Evolutionary conservation across 2,113 vertebrate genomes (phyloP).

Genomic region (Vulpes lagopus): DNA sequence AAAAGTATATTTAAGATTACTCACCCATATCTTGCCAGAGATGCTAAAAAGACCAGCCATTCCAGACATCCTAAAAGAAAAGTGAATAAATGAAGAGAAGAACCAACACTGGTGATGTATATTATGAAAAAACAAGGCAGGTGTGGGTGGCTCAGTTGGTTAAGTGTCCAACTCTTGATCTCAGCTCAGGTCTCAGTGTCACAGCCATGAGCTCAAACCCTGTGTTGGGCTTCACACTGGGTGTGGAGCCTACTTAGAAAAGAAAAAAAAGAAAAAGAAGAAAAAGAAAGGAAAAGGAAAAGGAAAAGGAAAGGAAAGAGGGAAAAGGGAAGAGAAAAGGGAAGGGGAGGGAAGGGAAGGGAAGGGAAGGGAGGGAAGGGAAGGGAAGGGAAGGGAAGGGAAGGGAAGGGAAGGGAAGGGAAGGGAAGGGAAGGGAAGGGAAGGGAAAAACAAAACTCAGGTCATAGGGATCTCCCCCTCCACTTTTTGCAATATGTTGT

Average conservation of each 20-base stretch:
- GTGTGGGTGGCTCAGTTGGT: not conserved
- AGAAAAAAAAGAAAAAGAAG: not conserved
- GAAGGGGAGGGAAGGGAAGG: no score
- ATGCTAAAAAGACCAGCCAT: conserved; percentile 93
- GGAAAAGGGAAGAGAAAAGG: no score
- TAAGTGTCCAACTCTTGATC: not conserved
- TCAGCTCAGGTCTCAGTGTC: not conserved
- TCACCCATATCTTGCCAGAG: conserved; percentile 93
- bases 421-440: no score
- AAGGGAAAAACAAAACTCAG: not conserved
- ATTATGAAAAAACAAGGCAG: not conserved
- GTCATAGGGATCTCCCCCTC: not conserved
- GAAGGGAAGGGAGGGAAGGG: no score
- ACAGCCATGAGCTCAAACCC: not conserved
- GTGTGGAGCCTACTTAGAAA: not conserved
- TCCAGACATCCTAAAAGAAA: conserved; percentile 91
- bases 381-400: no score
- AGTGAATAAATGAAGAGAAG: conserved; percentile 2
- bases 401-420: no score
- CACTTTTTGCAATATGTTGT: not conserved
- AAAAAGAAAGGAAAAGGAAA: no score
- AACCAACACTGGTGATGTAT: not conserved
- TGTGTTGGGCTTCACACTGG: not conserved
- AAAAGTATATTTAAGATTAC: conserved; percentile 66
- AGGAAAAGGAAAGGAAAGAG: no score